Evolutionary conservation across 2,113 vertebrate genomes (phyloP).

Genomic region (Anhinga rufa): DNA sequence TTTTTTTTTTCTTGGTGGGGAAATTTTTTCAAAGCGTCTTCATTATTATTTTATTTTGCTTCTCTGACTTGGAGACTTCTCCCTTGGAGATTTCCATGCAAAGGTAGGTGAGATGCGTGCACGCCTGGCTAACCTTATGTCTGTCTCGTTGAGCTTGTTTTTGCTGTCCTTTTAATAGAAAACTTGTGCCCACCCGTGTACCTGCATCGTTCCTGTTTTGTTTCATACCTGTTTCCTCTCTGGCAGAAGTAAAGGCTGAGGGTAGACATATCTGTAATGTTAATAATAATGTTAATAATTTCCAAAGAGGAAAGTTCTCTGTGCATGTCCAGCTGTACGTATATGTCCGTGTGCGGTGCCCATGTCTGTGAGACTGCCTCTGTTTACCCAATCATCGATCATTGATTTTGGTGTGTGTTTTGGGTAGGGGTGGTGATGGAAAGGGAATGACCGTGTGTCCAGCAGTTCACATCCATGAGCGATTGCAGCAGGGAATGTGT

Average conservation of each 20-base stretch:
- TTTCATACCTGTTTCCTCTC: conserved; percentile 44
- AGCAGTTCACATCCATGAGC: neutral
- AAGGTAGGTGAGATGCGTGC: conserved; percentile 64
- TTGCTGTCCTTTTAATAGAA: conserved; percentile 24
- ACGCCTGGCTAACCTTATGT: conserved; percentile 37
- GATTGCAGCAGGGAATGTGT: neutral
- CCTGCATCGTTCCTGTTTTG: conserved; percentile 19
- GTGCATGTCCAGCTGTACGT: neutral
- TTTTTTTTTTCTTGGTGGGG: neutral
- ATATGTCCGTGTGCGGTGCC: neutral
- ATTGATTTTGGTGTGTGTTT: conserved; percentile 5
- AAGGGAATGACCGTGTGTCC: neutral
- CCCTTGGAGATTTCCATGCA: conserved; percentile 66
- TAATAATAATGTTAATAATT: neutral
- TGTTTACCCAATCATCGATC: conserved; percentile 21
- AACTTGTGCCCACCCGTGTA: neutral
- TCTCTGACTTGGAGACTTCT: conserved; percentile 60
- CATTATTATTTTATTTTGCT: conserved; percentile 52
- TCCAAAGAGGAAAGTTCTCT: conserved; percentile 26
- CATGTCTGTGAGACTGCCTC: neutral
- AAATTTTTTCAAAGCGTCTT: conserved; percentile 22
- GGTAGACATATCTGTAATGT: conserved; percentile 32
- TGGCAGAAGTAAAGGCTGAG: conserved; percentile 13
- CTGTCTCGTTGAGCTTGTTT: neutral
- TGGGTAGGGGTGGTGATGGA: neutral